Percentiles rank a stretch among this genome's conserved stretches.
phyloP scores from a whole-genome alignment of 2,888 invertebrate genomes.

The Leptopterna dolabrata region DNA sequence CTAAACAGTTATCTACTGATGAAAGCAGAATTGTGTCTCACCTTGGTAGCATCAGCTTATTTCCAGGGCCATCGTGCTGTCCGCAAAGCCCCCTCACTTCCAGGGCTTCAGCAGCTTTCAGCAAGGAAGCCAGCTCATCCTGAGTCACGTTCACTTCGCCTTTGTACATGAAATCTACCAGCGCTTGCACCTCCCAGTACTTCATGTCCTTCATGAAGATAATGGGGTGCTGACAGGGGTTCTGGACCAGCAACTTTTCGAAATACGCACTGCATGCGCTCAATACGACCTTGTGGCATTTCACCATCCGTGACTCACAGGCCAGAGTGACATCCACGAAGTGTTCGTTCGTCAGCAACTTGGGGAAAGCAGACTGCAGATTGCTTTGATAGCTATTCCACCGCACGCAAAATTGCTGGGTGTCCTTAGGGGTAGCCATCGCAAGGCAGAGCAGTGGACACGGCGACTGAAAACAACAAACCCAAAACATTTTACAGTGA shows the following conservation, averaged over 20 bases:
- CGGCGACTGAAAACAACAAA: conserved; percentile 42
- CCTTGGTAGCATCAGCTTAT: conserved; percentile 29
- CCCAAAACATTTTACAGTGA: not conserved
- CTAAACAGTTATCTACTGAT: too few species aligned
- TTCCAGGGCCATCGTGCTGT: conserved; percentile 48
- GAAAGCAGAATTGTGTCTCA: too few species aligned
- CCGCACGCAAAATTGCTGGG: conserved; percentile 69
- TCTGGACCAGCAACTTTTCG: conserved; percentile 81
- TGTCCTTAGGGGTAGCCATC: conserved; percentile 59
- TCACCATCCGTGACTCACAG: conserved; percentile 85
- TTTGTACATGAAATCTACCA: conserved; percentile 92
- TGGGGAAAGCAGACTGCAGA: conserved; percentile 81
- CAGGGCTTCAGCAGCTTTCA: conserved; percentile 85
- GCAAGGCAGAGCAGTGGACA: conserved; percentile 34
- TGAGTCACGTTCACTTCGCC: conserved; percentile 90
- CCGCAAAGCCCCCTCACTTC: conserved; percentile 79
- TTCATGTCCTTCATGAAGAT: conserved; percentile 86
- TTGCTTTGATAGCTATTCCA: conserved; percentile 88
- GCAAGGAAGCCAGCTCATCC: conserved; percentile 82
- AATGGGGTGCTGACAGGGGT: conserved; percentile 88
- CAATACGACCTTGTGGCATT: conserved; percentile 88
- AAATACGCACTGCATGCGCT: conserved; percentile 89
- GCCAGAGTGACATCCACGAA: conserved; percentile 91
- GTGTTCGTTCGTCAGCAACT: conserved; percentile 79
- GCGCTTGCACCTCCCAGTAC: conserved; percentile 85